Percentiles rank a stretch among this genome's conserved stretches.
Conservation (phyloP, 2,113 vertebrate genomes). For the Ochotona curzoniae region DNA sequence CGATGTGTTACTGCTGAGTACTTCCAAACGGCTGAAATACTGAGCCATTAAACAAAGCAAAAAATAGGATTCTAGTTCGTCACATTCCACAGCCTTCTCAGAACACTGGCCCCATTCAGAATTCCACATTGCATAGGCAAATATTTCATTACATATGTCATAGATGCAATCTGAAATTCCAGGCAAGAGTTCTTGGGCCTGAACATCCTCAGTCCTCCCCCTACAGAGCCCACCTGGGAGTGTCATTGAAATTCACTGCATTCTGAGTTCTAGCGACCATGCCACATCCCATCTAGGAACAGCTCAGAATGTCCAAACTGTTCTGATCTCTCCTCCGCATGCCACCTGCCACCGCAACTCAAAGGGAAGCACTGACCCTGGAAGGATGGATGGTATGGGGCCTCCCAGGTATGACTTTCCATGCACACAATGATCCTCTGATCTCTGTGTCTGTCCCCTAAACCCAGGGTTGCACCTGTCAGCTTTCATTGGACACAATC, state of each 20-base stretch:
- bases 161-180: neutral
- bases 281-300: neutral
- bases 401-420: neutral
- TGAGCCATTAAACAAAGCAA: neutral
- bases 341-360: neutral
- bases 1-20: neutral
- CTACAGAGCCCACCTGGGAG: neutral
- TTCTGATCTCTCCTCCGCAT: neutral
- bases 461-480: neutral
- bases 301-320: neutral
- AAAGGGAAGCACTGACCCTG: neutral
- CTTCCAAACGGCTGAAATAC: neutral
- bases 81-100: neutral
- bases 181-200: neutral
- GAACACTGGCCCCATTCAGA: neutral
- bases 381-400: neutral
- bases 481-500: neutral
- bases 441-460: neutral
- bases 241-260: neutral
- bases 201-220: neutral
- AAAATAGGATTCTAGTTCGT: neutral
- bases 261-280: neutral
- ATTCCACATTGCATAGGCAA: neutral
- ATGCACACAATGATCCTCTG: neutral
- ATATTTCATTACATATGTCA: neutral